phyloP scores from a whole-genome alignment of 1,140 invertebrate genomes.

The Steinernema feltiae region DNA sequence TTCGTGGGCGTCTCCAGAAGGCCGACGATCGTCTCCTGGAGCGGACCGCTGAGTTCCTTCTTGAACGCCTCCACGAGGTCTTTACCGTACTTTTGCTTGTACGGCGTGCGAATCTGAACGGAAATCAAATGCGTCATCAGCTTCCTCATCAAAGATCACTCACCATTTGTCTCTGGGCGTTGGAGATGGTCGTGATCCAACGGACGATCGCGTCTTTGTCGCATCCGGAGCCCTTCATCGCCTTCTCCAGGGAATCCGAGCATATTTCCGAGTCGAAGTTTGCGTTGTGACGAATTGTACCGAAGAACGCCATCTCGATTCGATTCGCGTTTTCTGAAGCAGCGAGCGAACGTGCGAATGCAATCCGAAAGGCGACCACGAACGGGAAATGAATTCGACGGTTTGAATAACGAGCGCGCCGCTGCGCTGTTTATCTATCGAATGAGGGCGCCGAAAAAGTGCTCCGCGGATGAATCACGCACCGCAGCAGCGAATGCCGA shows the following conservation, averaged over 20 bases:
- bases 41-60: slow-evolving; percentile 26
- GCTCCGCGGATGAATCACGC: too few species aligned
- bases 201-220: neutral
- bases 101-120: slow-evolving; percentile 33
- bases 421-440: too few species aligned
- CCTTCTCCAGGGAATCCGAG: neutral
- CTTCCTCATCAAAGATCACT: neutral
- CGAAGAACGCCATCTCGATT: neutral
- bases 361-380: too few species aligned
- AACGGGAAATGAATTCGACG: too few species aligned
- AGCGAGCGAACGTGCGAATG: too few species aligned
- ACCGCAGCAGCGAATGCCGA: too few species aligned
- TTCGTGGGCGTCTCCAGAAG: slow-evolving; percentile 32
- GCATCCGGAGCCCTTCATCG: neutral
- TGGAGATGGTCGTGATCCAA: neutral
- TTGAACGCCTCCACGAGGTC: slow-evolving; percentile 35
- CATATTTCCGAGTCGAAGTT: neutral
- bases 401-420: too few species aligned
- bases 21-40: slow-evolving; percentile 28
- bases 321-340: too few species aligned
- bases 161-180: slow-evolving; percentile 37
- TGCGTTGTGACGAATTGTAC: neutral
- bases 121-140: too few species aligned
- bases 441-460: too few species aligned
- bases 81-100: slow-evolving; percentile 32